A percentile compares a stretch with the other conserved stretches of the same genome.
Conservation (phyloP, 2,888 invertebrate genomes). For the Scaptomyza tumidula region DNA sequence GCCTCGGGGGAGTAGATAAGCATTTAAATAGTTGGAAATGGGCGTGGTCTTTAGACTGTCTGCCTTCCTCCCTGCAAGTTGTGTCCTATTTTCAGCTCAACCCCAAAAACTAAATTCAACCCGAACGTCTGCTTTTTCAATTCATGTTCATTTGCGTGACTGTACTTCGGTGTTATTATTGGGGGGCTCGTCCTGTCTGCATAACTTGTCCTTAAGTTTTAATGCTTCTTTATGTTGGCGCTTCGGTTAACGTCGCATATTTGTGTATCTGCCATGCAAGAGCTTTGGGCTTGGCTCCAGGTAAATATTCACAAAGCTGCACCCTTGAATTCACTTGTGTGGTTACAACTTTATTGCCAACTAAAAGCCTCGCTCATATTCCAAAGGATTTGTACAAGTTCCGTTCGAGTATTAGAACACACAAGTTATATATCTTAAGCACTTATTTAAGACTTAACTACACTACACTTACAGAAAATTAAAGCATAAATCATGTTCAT, state of each 20-base stretch:
- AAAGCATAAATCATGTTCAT: neutral
- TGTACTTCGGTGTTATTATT: conserved; percentile 19
- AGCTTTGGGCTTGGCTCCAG: conserved; percentile 24
- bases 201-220: conserved; percentile 42
- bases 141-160: conserved; percentile 55
- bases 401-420: neutral
- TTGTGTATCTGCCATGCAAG: conserved; percentile 12
- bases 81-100: conserved; percentile 10
- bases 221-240: conserved; percentile 61
- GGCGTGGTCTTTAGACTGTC: conserved; percentile 45
- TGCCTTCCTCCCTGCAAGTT: neutral
- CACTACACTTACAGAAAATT: too few relatives aligned
- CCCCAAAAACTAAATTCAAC: conserved; percentile 7
- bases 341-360: conserved; percentile 11
- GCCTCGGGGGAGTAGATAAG: conserved; percentile 19
- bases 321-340: conserved; percentile 9
- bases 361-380: conserved; percentile 23
- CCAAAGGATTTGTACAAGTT: conserved; percentile 1
- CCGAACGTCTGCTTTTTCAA: conserved; percentile 36
- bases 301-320: conserved; percentile 6
- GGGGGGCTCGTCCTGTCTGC: conserved; percentile 9
- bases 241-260: conserved; percentile 38
- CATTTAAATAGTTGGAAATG: conserved; percentile 39
- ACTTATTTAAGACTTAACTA: neutral
- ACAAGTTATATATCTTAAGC: too few relatives aligned